phyloP scores from a whole-genome alignment of 2,888 invertebrate genomes.

The Trachelus iudaicus region DNA sequence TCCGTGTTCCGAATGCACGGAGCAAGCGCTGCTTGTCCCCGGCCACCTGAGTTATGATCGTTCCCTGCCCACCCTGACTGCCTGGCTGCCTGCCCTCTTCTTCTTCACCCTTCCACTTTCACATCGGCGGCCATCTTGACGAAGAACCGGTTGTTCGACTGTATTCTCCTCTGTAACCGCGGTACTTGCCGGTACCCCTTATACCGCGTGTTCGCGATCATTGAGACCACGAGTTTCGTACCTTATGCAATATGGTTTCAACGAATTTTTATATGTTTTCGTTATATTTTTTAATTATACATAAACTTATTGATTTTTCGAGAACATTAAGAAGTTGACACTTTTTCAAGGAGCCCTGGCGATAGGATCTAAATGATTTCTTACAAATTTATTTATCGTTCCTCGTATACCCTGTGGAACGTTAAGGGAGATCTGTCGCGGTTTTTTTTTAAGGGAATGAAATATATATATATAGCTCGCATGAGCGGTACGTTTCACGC shows the following conservation, averaged over 20 bases:
- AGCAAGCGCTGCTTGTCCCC: conserved; percentile 58
- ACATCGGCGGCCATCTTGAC: conserved; percentile 49
- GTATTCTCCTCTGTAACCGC: neutral
- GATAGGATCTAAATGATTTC: neutral
- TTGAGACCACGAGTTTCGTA: neutral
- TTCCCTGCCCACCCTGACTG: conserved; percentile 54
- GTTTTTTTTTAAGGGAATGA: neutral
- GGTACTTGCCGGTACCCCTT: neutral
- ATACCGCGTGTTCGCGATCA: neutral
- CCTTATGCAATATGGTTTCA: neutral
- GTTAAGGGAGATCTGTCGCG: neutral
- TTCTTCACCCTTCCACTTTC: conserved; percentile 35
- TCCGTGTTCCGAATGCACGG: conserved; percentile 54
- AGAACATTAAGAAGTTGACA: too few relatives aligned
- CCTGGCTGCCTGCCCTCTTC: conserved; percentile 25
- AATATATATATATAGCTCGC: neutral
- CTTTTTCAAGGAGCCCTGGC: too few relatives aligned
- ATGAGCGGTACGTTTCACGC: neutral
- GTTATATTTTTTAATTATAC: neutral
- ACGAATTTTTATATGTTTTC: neutral
- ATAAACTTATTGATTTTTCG: neutral
- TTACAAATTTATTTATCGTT: neutral
- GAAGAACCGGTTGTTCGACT: conserved; percentile 7
- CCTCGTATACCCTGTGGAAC: neutral
- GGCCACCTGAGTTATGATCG: conserved; percentile 59